phyloP scores from a whole-genome alignment of 2,797 vertebrate species.

The Podarcis siculus region DNA sequence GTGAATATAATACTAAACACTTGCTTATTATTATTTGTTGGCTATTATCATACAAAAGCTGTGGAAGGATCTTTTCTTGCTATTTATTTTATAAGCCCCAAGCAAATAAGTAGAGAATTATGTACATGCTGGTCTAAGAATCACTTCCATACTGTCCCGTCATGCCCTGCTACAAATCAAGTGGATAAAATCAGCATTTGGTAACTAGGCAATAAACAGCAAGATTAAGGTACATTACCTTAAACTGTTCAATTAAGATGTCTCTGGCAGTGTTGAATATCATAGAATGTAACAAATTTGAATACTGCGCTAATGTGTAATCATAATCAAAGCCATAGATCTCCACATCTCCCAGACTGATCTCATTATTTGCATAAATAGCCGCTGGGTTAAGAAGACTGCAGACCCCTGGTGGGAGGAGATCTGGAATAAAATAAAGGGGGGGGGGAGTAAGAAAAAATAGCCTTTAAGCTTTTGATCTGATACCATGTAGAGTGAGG shows the following conservation, averaged over 20 bases:
- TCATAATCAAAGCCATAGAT: conserved; percentile 85
- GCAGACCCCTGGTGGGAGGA: conserved; percentile 83
- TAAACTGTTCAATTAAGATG: conserved; percentile 83
- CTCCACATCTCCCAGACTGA: conserved; percentile 80
- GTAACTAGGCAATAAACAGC: neutral
- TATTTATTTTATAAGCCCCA: neutral
- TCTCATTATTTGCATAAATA: conserved; percentile 84
- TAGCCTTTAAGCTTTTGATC: neutral
- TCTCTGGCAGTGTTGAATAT: conserved; percentile 81
- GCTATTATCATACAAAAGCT: neutral
- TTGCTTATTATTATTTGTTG: neutral
- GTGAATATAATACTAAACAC: neutral
- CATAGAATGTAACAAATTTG: conserved; percentile 80
- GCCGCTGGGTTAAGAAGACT: conserved; percentile 81
- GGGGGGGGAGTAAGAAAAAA: neutral
- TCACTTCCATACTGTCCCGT: neutral
- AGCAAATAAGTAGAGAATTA: neutral
- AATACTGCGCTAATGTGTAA: conserved; percentile 83
- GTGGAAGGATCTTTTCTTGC: no score
- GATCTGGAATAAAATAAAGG: conserved; percentile 71
- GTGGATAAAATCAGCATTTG: neutral
- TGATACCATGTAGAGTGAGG: conserved; percentile 12
- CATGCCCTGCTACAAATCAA: neutral
- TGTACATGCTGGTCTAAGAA: neutral
- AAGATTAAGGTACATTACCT: conserved; percentile 67